These are phyloP conservation scores for Thecocarcelia acutangulata DNA, from an alignment of 2,888 invertebrate species.

Conservation along the genomic window DNA sequence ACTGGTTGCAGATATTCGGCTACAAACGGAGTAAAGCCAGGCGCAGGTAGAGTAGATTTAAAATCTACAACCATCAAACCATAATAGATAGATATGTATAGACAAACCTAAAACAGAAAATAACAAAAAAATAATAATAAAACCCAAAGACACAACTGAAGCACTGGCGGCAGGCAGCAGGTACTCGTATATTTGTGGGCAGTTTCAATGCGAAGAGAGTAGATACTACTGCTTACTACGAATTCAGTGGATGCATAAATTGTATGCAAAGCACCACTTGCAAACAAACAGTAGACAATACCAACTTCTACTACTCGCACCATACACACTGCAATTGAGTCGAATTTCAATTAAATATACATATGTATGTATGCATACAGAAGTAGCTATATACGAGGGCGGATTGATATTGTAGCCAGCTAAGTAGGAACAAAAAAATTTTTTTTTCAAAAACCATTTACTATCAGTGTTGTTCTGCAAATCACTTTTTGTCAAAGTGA, in stretches of 20 bases:
- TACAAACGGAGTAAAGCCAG: conserved; percentile 41
- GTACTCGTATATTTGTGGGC: conserved; percentile 61
- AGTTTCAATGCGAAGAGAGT: conserved; percentile 30
- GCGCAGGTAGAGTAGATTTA: conserved; percentile 29
- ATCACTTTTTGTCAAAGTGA: no score
- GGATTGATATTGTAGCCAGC: no score
- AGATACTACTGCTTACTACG: not conserved
- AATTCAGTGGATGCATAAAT: conserved; percentile 43
- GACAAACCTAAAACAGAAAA: no score
- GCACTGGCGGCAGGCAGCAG: conserved; percentile 28
- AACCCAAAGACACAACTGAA: conserved; percentile 34
- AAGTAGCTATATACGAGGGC: no score
- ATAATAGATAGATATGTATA: conserved; percentile 41
- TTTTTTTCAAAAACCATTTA: no score
- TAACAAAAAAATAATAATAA: not conserved
- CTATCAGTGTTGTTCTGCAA: no score
- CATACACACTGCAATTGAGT: conserved; percentile 45
- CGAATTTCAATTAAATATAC: conserved; percentile 33
- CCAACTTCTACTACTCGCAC: conserved; percentile 18
- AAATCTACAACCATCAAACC: conserved; percentile 37
- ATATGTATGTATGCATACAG: not conserved
- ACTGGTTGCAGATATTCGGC: conserved; percentile 62
- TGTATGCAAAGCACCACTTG: conserved; percentile 55
- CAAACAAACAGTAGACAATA: conserved; percentile 28
- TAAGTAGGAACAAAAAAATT: no score